Evolutionary conservation across 2,797 vertebrate genomes (phyloP).

Genomic region (Pelodytes ibericus): DNA sequence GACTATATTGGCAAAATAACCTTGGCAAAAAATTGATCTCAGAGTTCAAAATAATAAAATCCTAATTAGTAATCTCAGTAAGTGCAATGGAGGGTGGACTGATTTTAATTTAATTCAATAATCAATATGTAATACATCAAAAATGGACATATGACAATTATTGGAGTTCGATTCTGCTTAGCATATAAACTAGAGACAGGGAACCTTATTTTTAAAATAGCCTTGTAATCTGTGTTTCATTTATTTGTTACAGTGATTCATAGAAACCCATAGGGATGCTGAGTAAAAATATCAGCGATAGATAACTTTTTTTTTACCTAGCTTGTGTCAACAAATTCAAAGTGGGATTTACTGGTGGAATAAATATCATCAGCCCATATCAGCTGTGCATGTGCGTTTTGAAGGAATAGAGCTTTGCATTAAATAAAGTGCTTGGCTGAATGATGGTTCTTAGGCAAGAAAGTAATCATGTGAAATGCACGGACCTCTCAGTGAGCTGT

Average conservation of each 20-base stretch:
- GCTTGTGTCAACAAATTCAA: not conserved
- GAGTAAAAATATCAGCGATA: not conserved
- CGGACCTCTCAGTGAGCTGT: too few relatives aligned
- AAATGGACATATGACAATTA: constrained; percentile 25
- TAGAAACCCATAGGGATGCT: not conserved
- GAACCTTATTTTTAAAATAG: constrained; percentile 6
- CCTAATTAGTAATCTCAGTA: constrained; percentile 10
- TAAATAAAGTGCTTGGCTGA: too few relatives aligned
- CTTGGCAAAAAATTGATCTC: constrained; percentile 25
- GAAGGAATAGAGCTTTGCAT: too few relatives aligned
- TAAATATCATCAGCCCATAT: not conserved
- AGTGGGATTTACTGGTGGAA: not conserved
- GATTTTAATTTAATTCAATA: constrained; percentile 39
- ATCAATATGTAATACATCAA: constrained; percentile 34
- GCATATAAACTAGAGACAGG: constrained; percentile 23
- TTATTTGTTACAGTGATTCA: constrained; percentile 27
- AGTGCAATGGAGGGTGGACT: not conserved
- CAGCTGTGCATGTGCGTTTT: too few relatives aligned
- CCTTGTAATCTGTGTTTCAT: constrained; percentile 10
- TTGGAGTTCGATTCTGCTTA: constrained; percentile 28
- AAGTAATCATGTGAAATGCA: too few relatives aligned
- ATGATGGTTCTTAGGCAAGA: too few relatives aligned
- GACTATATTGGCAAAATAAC: constrained; percentile 13
- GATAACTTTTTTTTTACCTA: not conserved
- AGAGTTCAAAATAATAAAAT: not conserved